Percentiles rank a stretch among this genome's conserved stretches.
Evolutionary conservation across 1,140 invertebrate species (phyloP).

Genomic region (Bombus picipes): DNA sequence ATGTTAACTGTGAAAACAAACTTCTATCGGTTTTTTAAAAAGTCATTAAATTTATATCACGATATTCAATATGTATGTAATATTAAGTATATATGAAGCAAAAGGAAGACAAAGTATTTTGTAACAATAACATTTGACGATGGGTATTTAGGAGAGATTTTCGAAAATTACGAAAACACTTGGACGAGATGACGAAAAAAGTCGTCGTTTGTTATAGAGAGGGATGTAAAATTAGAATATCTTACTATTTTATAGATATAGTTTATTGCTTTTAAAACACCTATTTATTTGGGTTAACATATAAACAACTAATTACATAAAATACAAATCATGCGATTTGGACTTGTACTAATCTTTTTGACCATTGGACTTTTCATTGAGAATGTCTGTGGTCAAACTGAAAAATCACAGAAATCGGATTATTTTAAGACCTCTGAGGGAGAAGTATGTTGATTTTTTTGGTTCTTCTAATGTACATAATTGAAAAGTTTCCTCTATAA

Average conservation of each 20-base stretch:
- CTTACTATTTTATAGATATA: neutral
- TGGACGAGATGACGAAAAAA: neutral
- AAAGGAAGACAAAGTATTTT: neutral
- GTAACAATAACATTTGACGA: neutral
- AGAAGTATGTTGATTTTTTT: constrained; percentile 4
- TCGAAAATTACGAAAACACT: neutral
- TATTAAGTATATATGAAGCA: neutral
- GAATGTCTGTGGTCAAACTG: neutral
- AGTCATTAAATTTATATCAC: neutral
- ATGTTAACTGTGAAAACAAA: neutral
- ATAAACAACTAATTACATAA: neutral
- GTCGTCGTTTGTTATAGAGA: neutral
- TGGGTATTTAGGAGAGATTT: neutral
- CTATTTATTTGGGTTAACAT: neutral
- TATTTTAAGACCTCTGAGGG: neutral
- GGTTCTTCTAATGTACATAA: neutral
- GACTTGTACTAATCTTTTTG: neutral
- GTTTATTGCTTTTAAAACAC: neutral
- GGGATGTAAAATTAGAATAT: neutral
- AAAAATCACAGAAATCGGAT: neutral
- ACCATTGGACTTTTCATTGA: neutral
- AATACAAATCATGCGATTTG: constrained; percentile 7
- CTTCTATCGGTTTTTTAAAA: neutral
- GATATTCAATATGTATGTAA: neutral
- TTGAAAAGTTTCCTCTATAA: constrained; percentile 5